Evolutionary conservation across 2,113 vertebrate species (phyloP).

Genomic region (Oncorhynchus clarkii): DNA sequence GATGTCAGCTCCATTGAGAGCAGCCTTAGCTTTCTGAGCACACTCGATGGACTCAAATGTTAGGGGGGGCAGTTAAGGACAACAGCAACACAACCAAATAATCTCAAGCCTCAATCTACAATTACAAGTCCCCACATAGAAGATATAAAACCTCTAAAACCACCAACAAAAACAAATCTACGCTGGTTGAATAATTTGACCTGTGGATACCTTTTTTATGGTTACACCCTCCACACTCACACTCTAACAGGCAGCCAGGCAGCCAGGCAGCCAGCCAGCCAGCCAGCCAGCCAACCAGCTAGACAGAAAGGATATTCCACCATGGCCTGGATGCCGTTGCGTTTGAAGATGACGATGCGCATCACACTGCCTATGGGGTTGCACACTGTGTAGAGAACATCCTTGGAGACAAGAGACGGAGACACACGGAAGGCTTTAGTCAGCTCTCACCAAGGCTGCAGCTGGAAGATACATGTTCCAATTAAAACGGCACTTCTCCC

Average conservation of each 20-base stretch:
- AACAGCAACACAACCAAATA: not conserved
- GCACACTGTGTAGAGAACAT: slow-evolving; percentile 94
- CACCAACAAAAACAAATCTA: too few species aligned
- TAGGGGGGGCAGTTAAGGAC: slow-evolving; percentile 79
- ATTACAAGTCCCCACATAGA: too few species aligned
- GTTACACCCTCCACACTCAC: not conserved
- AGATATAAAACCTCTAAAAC: too few species aligned
- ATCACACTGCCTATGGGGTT: slow-evolving; percentile 94
- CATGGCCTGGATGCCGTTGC: slow-evolving; percentile 92
- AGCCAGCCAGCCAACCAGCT: too few species aligned
- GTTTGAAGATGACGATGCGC: slow-evolving; percentile 96
- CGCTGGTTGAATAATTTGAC: too few species aligned
- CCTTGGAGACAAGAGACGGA: slow-evolving; percentile 65
- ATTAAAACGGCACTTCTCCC: not conserved
- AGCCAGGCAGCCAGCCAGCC: not conserved
- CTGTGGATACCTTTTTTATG: too few species aligned
- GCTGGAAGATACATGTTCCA: not conserved
- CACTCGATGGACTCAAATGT: slow-evolving; percentile 91
- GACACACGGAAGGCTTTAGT: not conserved
- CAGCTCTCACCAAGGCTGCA: not conserved
- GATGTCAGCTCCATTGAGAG: slow-evolving; percentile 96
- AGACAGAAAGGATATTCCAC: slow-evolving; percentile 87
- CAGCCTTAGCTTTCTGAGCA: slow-evolving; percentile 95
- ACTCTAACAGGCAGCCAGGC: slow-evolving; percentile 6
- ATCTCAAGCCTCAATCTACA: too few species aligned